Conservation (phyloP, 1,140 invertebrate species). For the Trichonephila clavata region DNA sequence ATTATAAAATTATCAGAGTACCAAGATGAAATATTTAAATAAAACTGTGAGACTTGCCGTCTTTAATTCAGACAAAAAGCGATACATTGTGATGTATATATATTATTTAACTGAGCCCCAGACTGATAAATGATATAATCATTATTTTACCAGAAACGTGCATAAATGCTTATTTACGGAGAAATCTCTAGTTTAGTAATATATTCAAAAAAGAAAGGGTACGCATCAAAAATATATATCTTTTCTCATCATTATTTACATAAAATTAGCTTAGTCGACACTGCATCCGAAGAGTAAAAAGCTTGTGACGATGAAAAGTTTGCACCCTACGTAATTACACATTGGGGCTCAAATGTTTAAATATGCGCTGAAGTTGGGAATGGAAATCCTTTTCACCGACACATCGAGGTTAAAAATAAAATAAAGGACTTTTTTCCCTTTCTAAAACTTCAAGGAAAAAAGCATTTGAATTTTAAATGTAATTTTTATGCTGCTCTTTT, state of each 20-base stretch:
- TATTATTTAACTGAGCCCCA: too few species aligned
- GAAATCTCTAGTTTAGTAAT: too few species aligned
- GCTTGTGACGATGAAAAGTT: not conserved
- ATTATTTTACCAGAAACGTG: too few species aligned
- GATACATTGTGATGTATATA: too few species aligned
- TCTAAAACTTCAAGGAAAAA: not conserved
- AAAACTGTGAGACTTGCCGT: too few species aligned
- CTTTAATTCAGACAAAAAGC: too few species aligned
- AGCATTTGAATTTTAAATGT: slow-evolving; percentile 65
- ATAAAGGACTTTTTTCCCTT: slow-evolving; percentile 10
- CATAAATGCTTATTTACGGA: too few species aligned
- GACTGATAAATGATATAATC: too few species aligned
- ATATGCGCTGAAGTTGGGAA: not conserved
- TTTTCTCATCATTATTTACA: slow-evolving; percentile 32
- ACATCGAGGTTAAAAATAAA: slow-evolving; percentile 19
- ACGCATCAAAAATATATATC: not conserved
- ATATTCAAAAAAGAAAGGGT: too few species aligned
- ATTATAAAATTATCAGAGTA: too few species aligned
- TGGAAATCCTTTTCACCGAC: slow-evolving; percentile 4
- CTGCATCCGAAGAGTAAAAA: not conserved
- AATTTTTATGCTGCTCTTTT: slow-evolving; percentile 61
- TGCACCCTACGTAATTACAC: not conserved
- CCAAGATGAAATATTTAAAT: too few species aligned
- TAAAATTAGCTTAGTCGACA: slow-evolving; percentile 22
- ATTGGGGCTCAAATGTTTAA: not conserved